Conservation (phyloP, 2,113 vertebrate species). For the Pholis gunnellus region DNA sequence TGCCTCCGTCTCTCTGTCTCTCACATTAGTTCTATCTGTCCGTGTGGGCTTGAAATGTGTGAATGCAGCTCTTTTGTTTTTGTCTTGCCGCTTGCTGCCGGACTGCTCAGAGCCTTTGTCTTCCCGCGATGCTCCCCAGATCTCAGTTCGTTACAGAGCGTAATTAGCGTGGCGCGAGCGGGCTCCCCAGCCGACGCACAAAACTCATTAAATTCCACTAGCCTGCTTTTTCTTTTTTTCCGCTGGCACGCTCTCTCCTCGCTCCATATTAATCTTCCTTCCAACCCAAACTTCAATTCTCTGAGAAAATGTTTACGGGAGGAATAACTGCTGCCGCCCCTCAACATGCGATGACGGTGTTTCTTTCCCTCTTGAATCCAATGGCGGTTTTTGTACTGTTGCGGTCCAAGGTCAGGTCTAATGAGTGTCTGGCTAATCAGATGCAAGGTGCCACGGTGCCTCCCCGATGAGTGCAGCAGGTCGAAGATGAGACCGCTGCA, state of each 20-base stretch:
- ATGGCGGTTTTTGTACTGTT: conserved; percentile 40
- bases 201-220: conserved; percentile 83
- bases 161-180: conserved; percentile 76
- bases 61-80: conserved; percentile 70
- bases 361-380: conserved; percentile 25
- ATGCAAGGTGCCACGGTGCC: conserved; percentile 66
- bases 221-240: conserved; percentile 48
- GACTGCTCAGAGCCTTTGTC: conserved; percentile 72
- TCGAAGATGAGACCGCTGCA: conserved; percentile 53
- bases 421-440: conserved; percentile 71
- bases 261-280: conserved; percentile 77
- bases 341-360: conserved; percentile 60
- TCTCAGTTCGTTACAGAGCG: conserved; percentile 75
- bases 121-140: conserved; percentile 71
- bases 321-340: conserved; percentile 61
- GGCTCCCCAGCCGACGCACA: conserved; percentile 76
- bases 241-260: conserved; percentile 69
- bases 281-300: conserved; percentile 77
- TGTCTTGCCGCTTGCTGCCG: conserved; percentile 44
- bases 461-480: conserved; percentile 62
- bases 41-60: conserved; percentile 64
- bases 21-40: conserved; percentile 24
- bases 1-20: conserved; percentile 40
- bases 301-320: conserved; percentile 76
- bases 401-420: conserved; percentile 73